Base-by-base conservation (phyloP, 2,888 invertebrate species). In the Operophtera brumata region DNA sequence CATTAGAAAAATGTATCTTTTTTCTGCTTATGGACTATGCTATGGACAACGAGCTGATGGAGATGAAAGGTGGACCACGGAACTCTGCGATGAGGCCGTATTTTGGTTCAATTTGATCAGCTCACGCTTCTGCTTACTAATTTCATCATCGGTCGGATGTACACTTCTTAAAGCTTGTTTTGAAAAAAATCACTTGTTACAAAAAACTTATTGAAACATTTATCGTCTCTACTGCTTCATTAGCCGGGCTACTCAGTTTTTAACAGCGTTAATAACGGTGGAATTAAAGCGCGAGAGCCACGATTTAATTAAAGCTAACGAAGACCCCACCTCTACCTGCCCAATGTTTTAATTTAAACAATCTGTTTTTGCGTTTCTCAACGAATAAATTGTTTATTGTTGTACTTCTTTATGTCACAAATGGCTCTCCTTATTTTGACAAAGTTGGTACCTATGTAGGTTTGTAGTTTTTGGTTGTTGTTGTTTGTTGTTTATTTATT, bases 231-330 rank as follows among this genome's bases (percentile, higher is more conserved):
- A 77, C 39, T 14, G 47, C 12, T 35, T 40, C 64, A 28, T 37
- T 78, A 66, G 79, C 61, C 76, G 30, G 59, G 67, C 66, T 77
- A 71, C 81, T 84, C 83, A 89, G 81, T 89, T 90, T 90, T 90
- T 90, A 90, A 90, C 90, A 86, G 90, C 89, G 86, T 90, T 90
- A 90, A 89, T 90, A 90, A 90, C 90, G 90, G 87, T 85, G 89
- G 90, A 90, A 89, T 90, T 89, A 90, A 89, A 84, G 78, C 87
- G 84, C 84, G 81, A 89, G 90, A 89, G 87, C 89, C 85, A 84
- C 82, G 87, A 86, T 90, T 89, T 90, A 90, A 90, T 90, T 90
- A 90, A 90, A 89, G 84, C 84, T 89, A 89, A 90, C 89, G 89
- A 89, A 89, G 82, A 82, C 67, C 64, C 65, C 73, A 67, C 72